Evolutionary conservation across 2,797 vertebrate species (phyloP), one percentile per base, ranked within the genome.

Genomic region (Sebastes taczanowskii): DNA sequence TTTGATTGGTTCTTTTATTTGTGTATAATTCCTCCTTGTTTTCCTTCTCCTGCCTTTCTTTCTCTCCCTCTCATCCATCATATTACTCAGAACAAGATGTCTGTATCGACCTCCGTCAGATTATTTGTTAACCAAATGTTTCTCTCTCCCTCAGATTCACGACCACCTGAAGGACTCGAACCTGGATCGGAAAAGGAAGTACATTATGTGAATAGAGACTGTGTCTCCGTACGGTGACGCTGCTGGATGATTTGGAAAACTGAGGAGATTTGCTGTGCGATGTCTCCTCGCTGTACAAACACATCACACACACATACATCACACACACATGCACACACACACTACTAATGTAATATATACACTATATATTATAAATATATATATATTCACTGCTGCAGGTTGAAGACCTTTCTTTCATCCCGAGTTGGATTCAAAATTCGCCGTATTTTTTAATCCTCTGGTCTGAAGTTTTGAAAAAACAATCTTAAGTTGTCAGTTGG

Each of bases 201-300:
- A 11, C 1, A 58, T 23, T 5, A 2, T 42, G 35, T 18, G 73
- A 74, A 66, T 77, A 87, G 77, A 90, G 88, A 91, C 88, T 83
- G 84, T 86, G 88, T 93, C 79, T 87, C 84, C 75, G 27, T 70
- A 71, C 13, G 72, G 82, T 68, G 80, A 77, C 63, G 60, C 89
- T 88, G 87, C 76, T 90, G 86, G 64, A 86, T 4, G 55, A 83
- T 74, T 13, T 64, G 81, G 62, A 88, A 88, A 84, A 71, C 22
- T 2, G 70, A 65, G 90, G 87, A 91, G 85, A 88, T 89, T 91
- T 91, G 94, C 94, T 91, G 94, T 91, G 94, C 94, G 68, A 92
- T 73, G 82, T 91, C 90, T 94, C 91, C 89, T 84, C 55, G 11
- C 81, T 77, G 34, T 60, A 87, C 89, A 91, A 80, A 85, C 76